Percentiles rank a stretch among this genome's conserved stretches.
These are phyloP conservation scores for Papilio polytes DNA, from an alignment of 1,140 invertebrate species.

Conservation along the genomic window DNA sequence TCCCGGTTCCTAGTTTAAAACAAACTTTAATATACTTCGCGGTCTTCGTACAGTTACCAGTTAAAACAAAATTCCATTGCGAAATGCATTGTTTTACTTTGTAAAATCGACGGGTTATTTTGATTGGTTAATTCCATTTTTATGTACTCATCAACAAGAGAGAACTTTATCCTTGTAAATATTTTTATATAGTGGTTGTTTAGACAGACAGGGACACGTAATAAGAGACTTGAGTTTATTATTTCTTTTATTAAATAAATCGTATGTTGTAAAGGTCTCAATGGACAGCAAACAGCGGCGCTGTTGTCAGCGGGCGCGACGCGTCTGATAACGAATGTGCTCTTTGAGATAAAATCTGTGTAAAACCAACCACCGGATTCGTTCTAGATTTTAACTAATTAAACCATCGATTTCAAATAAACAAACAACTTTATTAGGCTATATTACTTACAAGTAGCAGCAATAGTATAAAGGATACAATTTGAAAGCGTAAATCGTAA, in stretches of 20 bases:
- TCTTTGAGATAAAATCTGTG: slow-evolving; percentile 62
- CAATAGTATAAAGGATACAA: too few relatives aligned
- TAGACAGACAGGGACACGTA: background rate
- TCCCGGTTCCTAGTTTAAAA: slow-evolving; percentile 7
- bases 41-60: background rate
- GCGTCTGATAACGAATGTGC: slow-evolving; percentile 56
- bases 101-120: slow-evolving; percentile 38
- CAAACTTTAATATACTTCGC: slow-evolving; percentile 11
- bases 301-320: slow-evolving; percentile 10
- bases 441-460: background rate
- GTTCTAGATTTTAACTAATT: slow-evolving; percentile 33
- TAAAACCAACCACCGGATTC: slow-evolving; percentile 17
- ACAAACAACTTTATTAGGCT: background rate
- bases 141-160: background rate
- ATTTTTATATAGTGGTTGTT: background rate
- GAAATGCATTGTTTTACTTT: background rate
- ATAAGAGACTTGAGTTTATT: background rate
- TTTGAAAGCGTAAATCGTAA: too few relatives aligned
- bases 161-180: background rate
- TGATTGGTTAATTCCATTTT: background rate
- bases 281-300: slow-evolving; percentile 54
- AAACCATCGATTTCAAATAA: background rate
- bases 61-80: slow-evolving; percentile 1
- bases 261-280: slow-evolving; percentile 45
- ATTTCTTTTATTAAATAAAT: background rate